Conservation (phyloP, 1,140 invertebrate species). For the Diuraphis noxia region DNA sequence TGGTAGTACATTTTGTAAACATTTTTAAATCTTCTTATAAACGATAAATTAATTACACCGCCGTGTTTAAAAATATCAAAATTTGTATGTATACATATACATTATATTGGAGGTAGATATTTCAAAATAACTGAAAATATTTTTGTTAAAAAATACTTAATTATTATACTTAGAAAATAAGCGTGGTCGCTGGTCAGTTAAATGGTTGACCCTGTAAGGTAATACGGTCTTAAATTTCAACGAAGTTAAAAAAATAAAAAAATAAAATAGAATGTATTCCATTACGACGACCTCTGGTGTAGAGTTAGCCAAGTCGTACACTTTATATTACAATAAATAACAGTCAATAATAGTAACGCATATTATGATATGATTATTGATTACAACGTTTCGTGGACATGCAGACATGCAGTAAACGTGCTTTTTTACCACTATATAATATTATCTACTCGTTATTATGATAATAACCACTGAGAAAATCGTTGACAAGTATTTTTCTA, state of each 20-base stretch:
- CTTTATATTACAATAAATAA: neutral
- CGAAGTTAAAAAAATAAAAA: neutral
- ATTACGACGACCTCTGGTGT: neutral
- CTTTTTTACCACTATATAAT: neutral
- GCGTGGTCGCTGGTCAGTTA: fast-evolving
- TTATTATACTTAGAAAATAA: neutral
- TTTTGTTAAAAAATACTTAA: neutral
- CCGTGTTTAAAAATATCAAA: too few relatives aligned
- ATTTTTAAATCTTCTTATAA: too few relatives aligned
- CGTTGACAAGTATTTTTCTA: neutral
- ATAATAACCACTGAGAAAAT: neutral
- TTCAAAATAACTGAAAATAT: neutral
- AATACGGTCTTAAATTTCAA: neutral
- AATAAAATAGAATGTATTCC: neutral
- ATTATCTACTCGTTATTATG: neutral
- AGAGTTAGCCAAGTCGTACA: neutral
- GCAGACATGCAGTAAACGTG: neutral
- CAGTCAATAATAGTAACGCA: neutral
- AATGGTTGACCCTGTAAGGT: neutral
- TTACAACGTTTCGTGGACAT: neutral
- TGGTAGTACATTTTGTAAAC: too few relatives aligned
- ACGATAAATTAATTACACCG: too few relatives aligned
- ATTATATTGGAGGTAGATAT: too few relatives aligned
- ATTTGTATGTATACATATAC: too few relatives aligned
- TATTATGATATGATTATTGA: neutral